Conservation (phyloP, 92 coral and sea anemone species). For the Porites evermanni region DNA sequence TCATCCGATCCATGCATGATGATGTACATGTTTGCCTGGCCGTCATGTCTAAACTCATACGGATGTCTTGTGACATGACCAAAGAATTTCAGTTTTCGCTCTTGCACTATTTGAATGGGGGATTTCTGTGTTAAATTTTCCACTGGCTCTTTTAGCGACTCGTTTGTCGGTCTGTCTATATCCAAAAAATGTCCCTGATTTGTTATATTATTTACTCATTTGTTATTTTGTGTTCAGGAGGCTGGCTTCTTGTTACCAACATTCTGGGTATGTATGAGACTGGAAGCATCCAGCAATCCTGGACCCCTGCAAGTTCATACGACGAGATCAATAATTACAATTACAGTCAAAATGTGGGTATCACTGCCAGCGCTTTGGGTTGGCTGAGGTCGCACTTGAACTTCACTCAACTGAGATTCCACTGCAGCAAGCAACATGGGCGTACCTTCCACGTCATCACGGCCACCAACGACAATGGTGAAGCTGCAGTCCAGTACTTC, state of each 20-base stretch:
- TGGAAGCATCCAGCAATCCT: no score
- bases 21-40: no score
- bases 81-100: no score
- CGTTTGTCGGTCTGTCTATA: no score
- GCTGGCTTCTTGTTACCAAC: conserved; percentile 47
- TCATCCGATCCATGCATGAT: no score
- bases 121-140: no score
- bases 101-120: no score
- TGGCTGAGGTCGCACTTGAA: background rate
- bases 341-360: background rate
- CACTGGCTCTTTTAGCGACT: no score
- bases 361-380: conserved; percentile 13
- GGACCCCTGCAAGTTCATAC: background rate
- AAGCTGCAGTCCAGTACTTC: conserved; percentile 30
- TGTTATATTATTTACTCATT: background rate
- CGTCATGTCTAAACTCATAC: no score
- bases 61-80: no score
- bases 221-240: conserved; percentile 14
- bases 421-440: conserved; percentile 41
- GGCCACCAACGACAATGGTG: background rate
- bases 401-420: conserved; percentile 46
- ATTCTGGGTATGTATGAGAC: background rate
- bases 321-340: conserved; percentile 17
- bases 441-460: conserved; percentile 50
- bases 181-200: background rate